Evolutionary conservation across 2,113 vertebrate species (phyloP), one percentile per base, ranked within the genome.

Genomic region (Sapajus apella): DNA sequence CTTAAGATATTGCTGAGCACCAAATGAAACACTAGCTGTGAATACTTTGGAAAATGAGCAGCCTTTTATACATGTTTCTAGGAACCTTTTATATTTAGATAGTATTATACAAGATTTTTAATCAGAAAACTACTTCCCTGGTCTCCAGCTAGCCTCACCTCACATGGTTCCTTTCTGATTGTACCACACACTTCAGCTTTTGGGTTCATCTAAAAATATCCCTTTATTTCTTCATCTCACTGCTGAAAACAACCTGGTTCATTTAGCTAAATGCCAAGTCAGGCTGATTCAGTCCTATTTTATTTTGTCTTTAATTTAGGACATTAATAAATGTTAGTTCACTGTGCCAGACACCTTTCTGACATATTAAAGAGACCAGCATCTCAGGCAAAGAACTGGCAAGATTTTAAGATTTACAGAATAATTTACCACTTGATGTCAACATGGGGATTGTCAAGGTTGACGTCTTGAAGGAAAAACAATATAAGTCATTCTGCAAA

Each of bases 261-360:
- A 1, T 94, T 96, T 89, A 94, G 16, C 11, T 96, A 90, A 97
- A 72, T 95, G 75, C 21, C 80, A 66, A 47, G 88, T 52, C 37
- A 80, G n/a, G 23, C 90, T 73, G 73, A 73, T 77, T 81, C 14
- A 85, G 37, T 1, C 3, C 50, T 47, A 25, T 17, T 87, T 70
- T 70, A 35, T 47, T 20, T 64, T 86, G 30, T 84, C 87, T 75
- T 61, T 88, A 92, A 68, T 89, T 97, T 89, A 87, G 77, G 90
- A 90, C 66, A 93, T 94, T 97, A 96, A 84, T 13, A 40, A 97
- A 87, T 95, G 8, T 37, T 97, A 20, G 0, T 58, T 86, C n/a
- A 90, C 83, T 32, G 4, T 40, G 47, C 6, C 27, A 14, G 68
- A 35, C 76, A 66, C 55, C 45, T 5, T 32, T 27, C 45, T 85